Conservation (phyloP, 2,797 vertebrate genomes). For the Helarctos malayanus region DNA sequence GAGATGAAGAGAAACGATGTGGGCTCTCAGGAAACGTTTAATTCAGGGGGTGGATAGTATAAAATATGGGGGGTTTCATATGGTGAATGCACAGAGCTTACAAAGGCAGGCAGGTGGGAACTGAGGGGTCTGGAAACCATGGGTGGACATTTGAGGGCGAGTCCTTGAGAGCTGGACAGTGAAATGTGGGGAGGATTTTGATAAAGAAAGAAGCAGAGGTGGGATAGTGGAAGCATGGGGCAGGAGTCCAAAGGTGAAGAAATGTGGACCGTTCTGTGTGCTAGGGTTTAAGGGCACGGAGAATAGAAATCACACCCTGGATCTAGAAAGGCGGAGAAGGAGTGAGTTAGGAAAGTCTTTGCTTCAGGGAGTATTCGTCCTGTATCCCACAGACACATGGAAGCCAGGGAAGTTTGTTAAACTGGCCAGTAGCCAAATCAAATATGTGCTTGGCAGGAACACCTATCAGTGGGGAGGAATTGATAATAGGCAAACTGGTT, state of each 20-base stretch:
- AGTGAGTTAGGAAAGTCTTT: slow-evolving; percentile 2
- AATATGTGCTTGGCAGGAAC: not conserved
- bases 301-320: fast-evolving
- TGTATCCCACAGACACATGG: not conserved
- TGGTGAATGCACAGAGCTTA: not conserved
- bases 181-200: not conserved
- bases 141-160: not conserved
- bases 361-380: not conserved
- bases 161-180: not conserved
- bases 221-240: not conserved
- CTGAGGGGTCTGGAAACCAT: not conserved
- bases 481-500: not conserved
- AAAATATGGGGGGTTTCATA: not conserved
- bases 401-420: not conserved
- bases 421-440: not conserved
- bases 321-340: not conserved
- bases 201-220: not conserved
- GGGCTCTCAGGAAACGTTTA: slow-evolving; percentile 34
- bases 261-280: not conserved
- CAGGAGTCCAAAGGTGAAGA: not conserved
- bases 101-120: not conserved
- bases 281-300: not conserved
- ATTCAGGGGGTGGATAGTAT: not conserved
- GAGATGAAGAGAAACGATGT: not conserved
- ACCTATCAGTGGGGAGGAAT: not conserved